Conservation (phyloP, 1,140 invertebrate species). For the Drosophila sulfurigaster region DNA sequence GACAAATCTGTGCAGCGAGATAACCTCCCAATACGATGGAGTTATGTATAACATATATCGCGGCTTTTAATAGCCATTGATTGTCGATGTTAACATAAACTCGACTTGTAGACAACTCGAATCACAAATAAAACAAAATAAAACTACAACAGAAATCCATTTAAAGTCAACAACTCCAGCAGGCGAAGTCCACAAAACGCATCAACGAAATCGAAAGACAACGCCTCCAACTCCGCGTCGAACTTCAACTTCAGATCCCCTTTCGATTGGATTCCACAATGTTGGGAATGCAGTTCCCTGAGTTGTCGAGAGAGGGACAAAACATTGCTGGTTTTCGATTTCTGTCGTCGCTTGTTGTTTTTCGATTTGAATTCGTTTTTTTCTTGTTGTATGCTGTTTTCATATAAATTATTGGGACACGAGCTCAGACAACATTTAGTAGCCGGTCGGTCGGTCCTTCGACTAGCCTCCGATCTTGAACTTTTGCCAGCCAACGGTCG, state of each 20-base stretch:
- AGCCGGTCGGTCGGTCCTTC: slow-evolving; percentile 7
- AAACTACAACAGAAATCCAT: slow-evolving; percentile 78
- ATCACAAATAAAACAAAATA: not conserved
- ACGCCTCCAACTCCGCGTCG: slow-evolving; percentile 34
- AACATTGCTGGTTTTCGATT: slow-evolving; percentile 52
- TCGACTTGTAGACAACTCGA: slow-evolving; percentile 72
- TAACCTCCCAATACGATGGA: slow-evolving; percentile 35
- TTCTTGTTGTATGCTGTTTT: slow-evolving; percentile 23
- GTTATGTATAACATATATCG: slow-evolving; percentile 66
- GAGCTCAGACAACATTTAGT: slow-evolving; percentile 52
- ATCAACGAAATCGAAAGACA: slow-evolving; percentile 48
- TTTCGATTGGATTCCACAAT: not conserved
- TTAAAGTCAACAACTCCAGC: slow-evolving; percentile 51
- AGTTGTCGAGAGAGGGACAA: slow-evolving; percentile 1
- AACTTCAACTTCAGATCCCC: not conserved
- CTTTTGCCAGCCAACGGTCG: slow-evolving; percentile 11
- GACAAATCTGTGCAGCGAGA: slow-evolving; percentile 38
- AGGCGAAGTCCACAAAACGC: slow-evolving; percentile 15
- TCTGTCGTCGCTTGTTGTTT: slow-evolving; percentile 54
- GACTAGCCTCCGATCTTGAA: slow-evolving; percentile 54
- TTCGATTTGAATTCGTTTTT: slow-evolving; percentile 5
- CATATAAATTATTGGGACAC: slow-evolving; percentile 79
- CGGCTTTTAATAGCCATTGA: slow-evolving; percentile 75
- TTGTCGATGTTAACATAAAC: slow-evolving; percentile 76
- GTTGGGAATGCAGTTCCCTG: slow-evolving; percentile 17